phyloP scores from a whole-genome alignment of 2,888 invertebrate species.

The Cosmia trapezina region DNA sequence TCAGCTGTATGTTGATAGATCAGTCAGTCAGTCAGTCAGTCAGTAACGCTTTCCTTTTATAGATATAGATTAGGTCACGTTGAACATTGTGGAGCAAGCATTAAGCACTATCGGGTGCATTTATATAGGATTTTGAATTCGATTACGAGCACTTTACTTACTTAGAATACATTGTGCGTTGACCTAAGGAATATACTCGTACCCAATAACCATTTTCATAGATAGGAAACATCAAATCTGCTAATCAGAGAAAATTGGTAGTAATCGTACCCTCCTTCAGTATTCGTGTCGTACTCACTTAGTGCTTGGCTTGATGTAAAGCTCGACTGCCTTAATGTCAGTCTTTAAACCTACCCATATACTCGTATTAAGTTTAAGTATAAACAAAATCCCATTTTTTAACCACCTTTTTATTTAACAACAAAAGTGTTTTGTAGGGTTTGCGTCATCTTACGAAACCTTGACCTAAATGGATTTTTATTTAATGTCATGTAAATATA shows the following conservation, averaged over 20 bases:
- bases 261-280: neutral
- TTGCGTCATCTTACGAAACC: constrained; percentile 72
- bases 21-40: no score
- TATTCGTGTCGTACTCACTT: no score
- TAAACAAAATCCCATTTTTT: constrained; percentile 21
- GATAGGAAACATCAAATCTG: neutral
- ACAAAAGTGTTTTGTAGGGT: constrained; percentile 36
- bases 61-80: neutral
- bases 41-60: no score
- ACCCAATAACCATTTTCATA: neutral
- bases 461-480: constrained; percentile 81
- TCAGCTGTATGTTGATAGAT: no score
- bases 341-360: neutral
- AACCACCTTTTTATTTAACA: constrained; percentile 35
- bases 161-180: no score
- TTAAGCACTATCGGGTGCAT: neutral
- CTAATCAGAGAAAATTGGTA: neutral
- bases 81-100: neutral
- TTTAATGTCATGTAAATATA: constrained; percentile 80
- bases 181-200: neutral
- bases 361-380: neutral
- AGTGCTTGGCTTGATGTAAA: neutral
- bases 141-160: neutral
- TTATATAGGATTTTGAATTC: neutral
- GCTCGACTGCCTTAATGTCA: neutral